Evolutionary conservation across 2,113 vertebrate species (phyloP), one percentile per base, ranked within the genome.

Genomic region (Tachuris rubrigastra): DNA sequence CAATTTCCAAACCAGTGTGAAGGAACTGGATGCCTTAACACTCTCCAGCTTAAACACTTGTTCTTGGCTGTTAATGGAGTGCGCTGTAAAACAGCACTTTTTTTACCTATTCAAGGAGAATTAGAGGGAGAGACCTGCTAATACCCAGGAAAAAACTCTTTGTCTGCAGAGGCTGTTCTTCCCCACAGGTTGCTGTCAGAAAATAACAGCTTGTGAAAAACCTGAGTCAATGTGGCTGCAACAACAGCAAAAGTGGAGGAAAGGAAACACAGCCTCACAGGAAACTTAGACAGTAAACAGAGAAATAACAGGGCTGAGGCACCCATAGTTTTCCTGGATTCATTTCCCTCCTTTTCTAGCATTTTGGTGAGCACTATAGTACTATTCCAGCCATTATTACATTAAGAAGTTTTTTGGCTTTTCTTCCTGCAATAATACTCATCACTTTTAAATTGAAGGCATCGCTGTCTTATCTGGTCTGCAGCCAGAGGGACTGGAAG

Each of bases 381-480:
- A 71, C 41, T 50, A 82, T 89, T 65, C 30, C 37, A 80, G 62
- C n/a, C 78, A 59, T 87, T 94, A 91, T 94, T 94, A 91, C 85
- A 93, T 69, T 92, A 95, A 90, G 87, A 81, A 83, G 31, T 6
- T 62, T 86, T 91, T 86, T 49, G 31, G 60, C 53, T 96, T 93
- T 96, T 89, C 86, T 90, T 92, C 86, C 78, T 94, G 86, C 83
- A 90, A 84, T 97, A 97, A 94, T 72, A 95, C 85, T 89, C 95
- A 91, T 92, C 87, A 60, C 90, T 95, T 86, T 65, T 93, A 95
- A 95, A 96, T 86, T 62, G 84, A 95, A 96, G 95, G 88, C 93
- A 89, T 81, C 15, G 30, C 69, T 85, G 49, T 95, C 93, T 91
- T 96, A 71, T 89, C 96, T 95, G 89, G 83, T 94, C 67, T 87